phyloP scores from a whole-genome alignment of 2,113 vertebrate genomes.

The Probosciger aterrimus region DNA sequence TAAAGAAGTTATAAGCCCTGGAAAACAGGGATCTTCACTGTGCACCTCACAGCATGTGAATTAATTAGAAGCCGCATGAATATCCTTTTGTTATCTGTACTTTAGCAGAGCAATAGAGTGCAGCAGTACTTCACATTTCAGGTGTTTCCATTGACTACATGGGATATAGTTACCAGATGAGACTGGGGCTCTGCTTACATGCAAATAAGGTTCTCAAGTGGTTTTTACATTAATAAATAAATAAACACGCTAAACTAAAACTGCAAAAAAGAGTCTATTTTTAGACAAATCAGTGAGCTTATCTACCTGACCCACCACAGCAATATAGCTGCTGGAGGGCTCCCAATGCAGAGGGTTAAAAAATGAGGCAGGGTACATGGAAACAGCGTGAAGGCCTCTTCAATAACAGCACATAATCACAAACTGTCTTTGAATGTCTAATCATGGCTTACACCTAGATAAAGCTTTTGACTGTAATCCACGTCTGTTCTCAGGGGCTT shows the following conservation, averaged over 20 bases:
- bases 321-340: neutral
- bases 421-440: neutral
- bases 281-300: neutral
- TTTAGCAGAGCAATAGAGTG: neutral
- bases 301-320: neutral
- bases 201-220: neutral
- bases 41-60: neutral
- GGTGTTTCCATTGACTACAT: neutral
- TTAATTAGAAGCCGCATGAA: neutral
- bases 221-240: neutral
- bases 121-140: neutral
- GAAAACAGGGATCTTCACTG: neutral
- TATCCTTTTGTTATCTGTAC: neutral
- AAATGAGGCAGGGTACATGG: neutral
- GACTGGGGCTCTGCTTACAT: neutral
- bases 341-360: neutral
- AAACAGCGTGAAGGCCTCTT: neutral
- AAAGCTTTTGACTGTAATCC: neutral
- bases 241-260: neutral
- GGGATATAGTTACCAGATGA: neutral
- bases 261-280: neutral
- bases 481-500: neutral
- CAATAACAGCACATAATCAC: neutral
- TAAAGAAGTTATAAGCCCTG: neutral
- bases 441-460: neutral